Base-by-base conservation (phyloP, 1,140 invertebrate genomes). In the Lethocerus indicus region DNA sequence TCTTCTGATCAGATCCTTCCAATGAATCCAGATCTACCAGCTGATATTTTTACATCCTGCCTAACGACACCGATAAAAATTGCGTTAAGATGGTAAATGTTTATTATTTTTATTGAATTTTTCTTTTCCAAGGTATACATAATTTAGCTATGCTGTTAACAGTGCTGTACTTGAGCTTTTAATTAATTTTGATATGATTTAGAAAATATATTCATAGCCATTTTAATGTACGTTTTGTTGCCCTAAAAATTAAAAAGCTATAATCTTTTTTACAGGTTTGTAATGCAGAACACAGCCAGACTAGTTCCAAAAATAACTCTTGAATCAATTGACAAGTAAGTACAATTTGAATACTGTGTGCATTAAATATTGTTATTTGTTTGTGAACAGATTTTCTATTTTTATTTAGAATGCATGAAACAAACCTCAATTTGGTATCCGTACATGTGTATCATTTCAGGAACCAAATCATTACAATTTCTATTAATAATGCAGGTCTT, bases 41-140 rank as follows among this genome's bases (percentile, higher is more conserved):
- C 94, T 14, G 95, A 99, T 72, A 74, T 98, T 39, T 99, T 98
- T 69, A 98, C 95, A 20, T 78, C 91, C 20, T 98, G 94, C 66
- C 76, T 99, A 49, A 98, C 94, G 18, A 97, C 94, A 16, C 95
- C 95, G 26, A 95, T 98, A 59, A 92, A 91, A 73, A 94, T 94
- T 59, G 93, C 91, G 26, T 69, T 98, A 36, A 76, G 85, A 60
- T 98, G 91, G 91, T 81, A 62, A 57, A 56, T 40, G n/a, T 9
- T 26, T n/a, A 5, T 47, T 46, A 27, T 21, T 14, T 43, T 3
- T 45, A 16, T 43, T 36, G 16, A 13, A 14, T 28, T 20, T 7
- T 42, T 44, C 9, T 52, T 46, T 52, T 35, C 42, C 16, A 37
- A 16, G 13, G 7, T 24, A 42, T n/a, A n/a, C n/a, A n/a, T n/a